Percentiles rank a stretch among this genome's conserved stretches.
Conservation (phyloP, 2,888 invertebrate genomes). For the Drosophila stalkeri region DNA sequence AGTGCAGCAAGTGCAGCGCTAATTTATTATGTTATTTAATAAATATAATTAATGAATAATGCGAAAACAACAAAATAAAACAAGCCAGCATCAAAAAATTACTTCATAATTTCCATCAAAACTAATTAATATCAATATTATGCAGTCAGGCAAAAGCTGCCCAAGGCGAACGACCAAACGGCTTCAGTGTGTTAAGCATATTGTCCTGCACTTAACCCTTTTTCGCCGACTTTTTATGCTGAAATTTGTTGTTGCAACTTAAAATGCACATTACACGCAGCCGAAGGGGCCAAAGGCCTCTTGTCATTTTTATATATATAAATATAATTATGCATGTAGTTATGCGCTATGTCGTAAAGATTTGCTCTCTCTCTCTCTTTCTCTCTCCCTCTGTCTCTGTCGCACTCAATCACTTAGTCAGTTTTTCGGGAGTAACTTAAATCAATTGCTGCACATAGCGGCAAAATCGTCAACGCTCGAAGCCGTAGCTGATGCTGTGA, state of each 20-base stretch:
- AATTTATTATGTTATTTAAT: conserved; percentile 78
- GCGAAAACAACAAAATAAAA: conserved; percentile 17
- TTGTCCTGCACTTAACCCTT: conserved; percentile 56
- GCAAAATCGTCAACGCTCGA: conserved; percentile 53
- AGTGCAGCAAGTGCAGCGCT: conserved; percentile 73
- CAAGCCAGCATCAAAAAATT: conserved; percentile 60
- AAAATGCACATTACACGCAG: conserved; percentile 72
- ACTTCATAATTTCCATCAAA: conserved; percentile 78
- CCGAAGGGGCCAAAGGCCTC: conserved; percentile 60
- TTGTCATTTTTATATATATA: conserved; percentile 53
- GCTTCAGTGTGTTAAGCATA: conserved; percentile 60
- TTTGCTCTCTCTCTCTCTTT: conserved; percentile 19
- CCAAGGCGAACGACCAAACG: conserved; percentile 35
- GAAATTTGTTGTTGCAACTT: conserved; percentile 61
- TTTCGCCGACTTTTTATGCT: conserved; percentile 39
- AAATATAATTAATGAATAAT: conserved; percentile 70
- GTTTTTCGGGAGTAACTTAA: conserved; percentile 74
- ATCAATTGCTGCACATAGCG: conserved; percentile 74
- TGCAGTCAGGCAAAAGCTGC: conserved; percentile 53
- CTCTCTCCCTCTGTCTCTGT: conserved; percentile 10
- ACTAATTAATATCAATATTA: conserved; percentile 78
- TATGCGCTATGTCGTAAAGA: conserved; percentile 32
- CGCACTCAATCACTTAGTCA: conserved; percentile 19
- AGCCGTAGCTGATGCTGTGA: conserved; percentile 31
- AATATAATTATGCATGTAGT: conserved; percentile 28